phyloP scores from a whole-genome alignment of 2,113 vertebrate genomes.

The Pseudorhombus dupliciocellatus region DNA sequence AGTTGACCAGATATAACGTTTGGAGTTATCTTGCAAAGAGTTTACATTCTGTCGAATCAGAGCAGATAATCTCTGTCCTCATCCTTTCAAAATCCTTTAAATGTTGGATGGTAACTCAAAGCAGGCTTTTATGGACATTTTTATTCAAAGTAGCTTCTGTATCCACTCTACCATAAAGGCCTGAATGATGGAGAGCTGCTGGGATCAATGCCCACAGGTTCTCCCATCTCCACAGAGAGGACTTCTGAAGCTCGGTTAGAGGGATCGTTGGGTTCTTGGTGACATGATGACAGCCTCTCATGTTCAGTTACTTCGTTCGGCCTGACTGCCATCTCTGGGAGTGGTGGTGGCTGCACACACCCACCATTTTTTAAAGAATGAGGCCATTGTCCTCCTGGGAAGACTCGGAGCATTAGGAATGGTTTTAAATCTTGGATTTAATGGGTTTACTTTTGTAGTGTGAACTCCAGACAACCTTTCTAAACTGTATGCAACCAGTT shows the following conservation, averaged over 20 bases:
- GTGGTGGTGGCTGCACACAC: not conserved
- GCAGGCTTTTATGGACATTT: not conserved
- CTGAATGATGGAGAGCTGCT: not conserved
- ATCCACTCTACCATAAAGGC: not conserved
- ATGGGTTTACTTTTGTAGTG: not conserved
- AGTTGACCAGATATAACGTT: too few species aligned
- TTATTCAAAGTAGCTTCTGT: not conserved
- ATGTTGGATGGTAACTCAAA: not conserved
- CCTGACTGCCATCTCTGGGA: too few species aligned
- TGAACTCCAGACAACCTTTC: not conserved
- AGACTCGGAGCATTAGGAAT: not conserved
- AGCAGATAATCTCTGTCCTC: too few species aligned
- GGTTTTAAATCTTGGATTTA: not conserved
- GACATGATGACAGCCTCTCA: not conserved
- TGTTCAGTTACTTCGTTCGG: not conserved
- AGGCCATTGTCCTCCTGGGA: slow-evolving; percentile 1
- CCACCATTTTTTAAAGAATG: not conserved
- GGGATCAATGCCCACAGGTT: not conserved
- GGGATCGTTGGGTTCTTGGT: not conserved
- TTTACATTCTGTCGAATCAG: too few species aligned
- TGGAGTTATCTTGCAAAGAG: too few species aligned
- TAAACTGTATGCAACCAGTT: not conserved
- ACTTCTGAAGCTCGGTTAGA: not conserved
- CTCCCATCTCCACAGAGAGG: not conserved
- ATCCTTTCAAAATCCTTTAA: too few species aligned